phyloP scores from a whole-genome alignment of 2,113 vertebrate genomes.

The Malaclemys terrapin region DNA sequence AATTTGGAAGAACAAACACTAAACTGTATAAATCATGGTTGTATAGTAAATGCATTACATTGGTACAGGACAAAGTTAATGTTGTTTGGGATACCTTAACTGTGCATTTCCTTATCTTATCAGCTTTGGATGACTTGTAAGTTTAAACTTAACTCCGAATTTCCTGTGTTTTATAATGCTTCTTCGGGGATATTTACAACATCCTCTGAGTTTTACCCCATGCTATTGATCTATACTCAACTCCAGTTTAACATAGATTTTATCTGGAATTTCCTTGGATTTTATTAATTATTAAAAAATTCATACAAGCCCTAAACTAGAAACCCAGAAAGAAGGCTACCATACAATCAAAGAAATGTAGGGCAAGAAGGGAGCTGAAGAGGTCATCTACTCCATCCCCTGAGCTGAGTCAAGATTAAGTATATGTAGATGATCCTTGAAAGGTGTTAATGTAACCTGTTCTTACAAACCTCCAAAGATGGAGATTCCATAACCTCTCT shows the following conservation, averaged over 20 bases:
- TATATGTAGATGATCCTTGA: background rate
- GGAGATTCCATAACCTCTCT: background rate
- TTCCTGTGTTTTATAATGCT: background rate
- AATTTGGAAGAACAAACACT: background rate
- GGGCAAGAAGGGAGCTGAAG: background rate
- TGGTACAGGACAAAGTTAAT: background rate
- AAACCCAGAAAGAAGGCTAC: background rate
- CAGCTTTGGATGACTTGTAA: background rate
- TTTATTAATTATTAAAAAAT: background rate
- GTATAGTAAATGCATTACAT: background rate
- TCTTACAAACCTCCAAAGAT: background rate
- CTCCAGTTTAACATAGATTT: background rate
- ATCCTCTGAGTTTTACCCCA: too few species aligned
- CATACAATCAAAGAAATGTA: background rate
- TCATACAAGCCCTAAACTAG: background rate
- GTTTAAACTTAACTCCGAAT: background rate
- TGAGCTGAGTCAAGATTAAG: background rate
- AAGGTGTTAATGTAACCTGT: background rate
- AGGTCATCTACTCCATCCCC: background rate
- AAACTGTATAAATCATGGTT: background rate
- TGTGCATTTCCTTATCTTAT: background rate
- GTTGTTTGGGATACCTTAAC: rapidly evolving
- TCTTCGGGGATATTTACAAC: too few species aligned
- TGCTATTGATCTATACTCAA: too few species aligned
- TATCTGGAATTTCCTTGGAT: background rate